Percentiles rank a stretch among this genome's conserved stretches.
These are phyloP conservation scores for Salmo trutta DNA, from an alignment of 2,797 vertebrate genomes.

Conservation along the genomic window DNA sequence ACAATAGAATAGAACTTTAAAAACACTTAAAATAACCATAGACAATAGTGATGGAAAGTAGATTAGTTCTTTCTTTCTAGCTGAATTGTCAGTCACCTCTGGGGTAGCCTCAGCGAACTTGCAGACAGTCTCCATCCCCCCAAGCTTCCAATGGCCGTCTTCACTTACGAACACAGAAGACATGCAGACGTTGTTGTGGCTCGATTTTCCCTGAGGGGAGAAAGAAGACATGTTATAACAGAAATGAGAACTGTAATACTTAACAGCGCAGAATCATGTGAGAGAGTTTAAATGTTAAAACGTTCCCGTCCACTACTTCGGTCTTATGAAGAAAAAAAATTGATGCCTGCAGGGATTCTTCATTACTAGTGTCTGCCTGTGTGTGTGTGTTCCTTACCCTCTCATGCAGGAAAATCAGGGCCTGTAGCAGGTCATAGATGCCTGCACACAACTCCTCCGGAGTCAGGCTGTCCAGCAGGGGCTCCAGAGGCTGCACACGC, in stretches of 20 bases:
- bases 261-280: too few relatives aligned
- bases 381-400: slow-evolving; percentile 76
- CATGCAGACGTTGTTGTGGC: slow-evolving; percentile 94
- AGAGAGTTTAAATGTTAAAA: neutral
- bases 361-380: neutral
- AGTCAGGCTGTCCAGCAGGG: slow-evolving; percentile 81
- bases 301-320: neutral
- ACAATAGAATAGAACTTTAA: slow-evolving; percentile 12
- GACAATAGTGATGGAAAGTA: neutral
- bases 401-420: slow-evolving; percentile 93
- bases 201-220: slow-evolving; percentile 85
- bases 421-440: slow-evolving; percentile 90
- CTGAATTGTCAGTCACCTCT: slow-evolving; percentile 76
- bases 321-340: neutral
- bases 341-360: neutral
- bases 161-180: slow-evolving; percentile 95
- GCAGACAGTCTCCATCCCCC: slow-evolving; percentile 97
- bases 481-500: slow-evolving; percentile 86
- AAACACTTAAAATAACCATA: neutral
- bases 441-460: slow-evolving; percentile 92
- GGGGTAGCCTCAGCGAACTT: slow-evolving; percentile 88
- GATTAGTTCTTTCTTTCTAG: neutral
- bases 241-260: too few relatives aligned
- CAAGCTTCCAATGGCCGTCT: slow-evolving; percentile 97
- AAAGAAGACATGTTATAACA: too few relatives aligned